A percentile compares a stretch with the other conserved stretches of the same genome.
These are phyloP conservation scores for Anagrus nilaparvatae DNA, from an alignment of 1,140 invertebrate genomes.

Conservation along the genomic window DNA sequence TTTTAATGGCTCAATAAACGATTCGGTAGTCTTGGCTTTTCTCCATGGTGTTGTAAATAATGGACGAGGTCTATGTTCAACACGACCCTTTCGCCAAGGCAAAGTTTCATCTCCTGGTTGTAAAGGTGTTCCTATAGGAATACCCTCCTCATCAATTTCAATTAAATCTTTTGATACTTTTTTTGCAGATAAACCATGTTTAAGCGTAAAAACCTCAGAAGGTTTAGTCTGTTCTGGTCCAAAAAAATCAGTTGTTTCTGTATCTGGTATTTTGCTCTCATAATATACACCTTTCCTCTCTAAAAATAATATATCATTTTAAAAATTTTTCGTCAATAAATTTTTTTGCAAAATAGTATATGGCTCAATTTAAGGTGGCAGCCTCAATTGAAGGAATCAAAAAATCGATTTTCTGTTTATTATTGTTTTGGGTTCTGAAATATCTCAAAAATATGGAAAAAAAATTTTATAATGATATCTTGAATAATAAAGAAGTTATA, in stretches of 20 bases:
- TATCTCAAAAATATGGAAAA: too few species aligned
- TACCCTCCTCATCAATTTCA: slow-evolving; percentile 33
- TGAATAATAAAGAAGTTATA: too few species aligned
- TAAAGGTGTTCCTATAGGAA: slow-evolving; percentile 38
- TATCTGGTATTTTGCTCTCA: slow-evolving; percentile 24
- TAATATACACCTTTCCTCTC: slow-evolving; percentile 36
- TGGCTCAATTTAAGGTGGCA: too few species aligned
- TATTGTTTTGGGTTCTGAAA: too few species aligned
- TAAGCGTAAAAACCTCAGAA: slow-evolving; percentile 19
- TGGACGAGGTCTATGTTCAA: slow-evolving; percentile 22
- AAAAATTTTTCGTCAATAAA: too few species aligned
- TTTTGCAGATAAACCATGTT: slow-evolving; percentile 15
- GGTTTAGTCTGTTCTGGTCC: slow-evolving; percentile 23
- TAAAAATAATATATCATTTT: slow-evolving; percentile 28
- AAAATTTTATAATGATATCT: too few species aligned
- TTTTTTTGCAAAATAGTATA: too few species aligned
- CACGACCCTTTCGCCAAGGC: slow-evolving; percentile 39
- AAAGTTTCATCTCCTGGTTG: slow-evolving; percentile 45
- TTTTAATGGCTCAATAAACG: slow-evolving; percentile 19
- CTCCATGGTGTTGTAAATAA: slow-evolving; percentile 26
- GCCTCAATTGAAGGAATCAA: too few species aligned
- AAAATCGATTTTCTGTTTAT: too few species aligned
- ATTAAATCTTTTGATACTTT: slow-evolving; percentile 19
- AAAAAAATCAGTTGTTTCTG: slow-evolving; percentile 15
- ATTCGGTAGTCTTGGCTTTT: slow-evolving; percentile 20